Evolutionary conservation across 2,113 vertebrate species (phyloP), one percentile per base, ranked within the genome.

Genomic region (Rafetus swinhoei): DNA sequence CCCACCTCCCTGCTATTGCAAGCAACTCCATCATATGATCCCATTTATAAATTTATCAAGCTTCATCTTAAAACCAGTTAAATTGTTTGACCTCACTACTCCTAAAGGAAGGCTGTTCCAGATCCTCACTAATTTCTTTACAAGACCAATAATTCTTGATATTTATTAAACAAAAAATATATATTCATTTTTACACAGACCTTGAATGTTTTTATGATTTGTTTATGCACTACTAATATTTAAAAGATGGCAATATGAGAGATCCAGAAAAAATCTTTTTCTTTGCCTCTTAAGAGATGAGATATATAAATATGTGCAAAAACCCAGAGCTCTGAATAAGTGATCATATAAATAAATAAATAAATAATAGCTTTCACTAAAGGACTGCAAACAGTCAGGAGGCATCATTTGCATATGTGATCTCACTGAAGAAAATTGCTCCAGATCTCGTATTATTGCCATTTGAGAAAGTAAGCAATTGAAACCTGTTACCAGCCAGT

Each of bases 391-490:
- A 89, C 74, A 95, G 86, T 91, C 54, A 81, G 76, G 89, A 84
- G 76, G 11, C 52, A 29, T 32, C 5, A 16, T 12, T 84, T 87
- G 27, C 83, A 22, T 72, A 77, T 65, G 6, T 84, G 5, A 72
- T 92, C 76, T 65, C 65, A 86, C 62, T 62, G 72, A 19, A 93
- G 79, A 82, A 94, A 96, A 92, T 81, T 91, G 65, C 81, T 96
- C 39, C 56, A 83, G 81, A 56, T 85, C 83, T 90, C 55, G 45
- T 55, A 55, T 90, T 96, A 88, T 74, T 93, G 74, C 80, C 53
- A 82, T 87, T 87, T 86, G 62, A 94, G 85, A 95, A 95, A 90
- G 55, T n/a, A 94, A 95, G 94, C 86, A 94, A 82, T 53, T 29
- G 74, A 89, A 95, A 74, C 27, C 55, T 90, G 77, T 84, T 95